Conservation (phyloP, 2,113 vertebrate species). For the Gavia stellata region DNA sequence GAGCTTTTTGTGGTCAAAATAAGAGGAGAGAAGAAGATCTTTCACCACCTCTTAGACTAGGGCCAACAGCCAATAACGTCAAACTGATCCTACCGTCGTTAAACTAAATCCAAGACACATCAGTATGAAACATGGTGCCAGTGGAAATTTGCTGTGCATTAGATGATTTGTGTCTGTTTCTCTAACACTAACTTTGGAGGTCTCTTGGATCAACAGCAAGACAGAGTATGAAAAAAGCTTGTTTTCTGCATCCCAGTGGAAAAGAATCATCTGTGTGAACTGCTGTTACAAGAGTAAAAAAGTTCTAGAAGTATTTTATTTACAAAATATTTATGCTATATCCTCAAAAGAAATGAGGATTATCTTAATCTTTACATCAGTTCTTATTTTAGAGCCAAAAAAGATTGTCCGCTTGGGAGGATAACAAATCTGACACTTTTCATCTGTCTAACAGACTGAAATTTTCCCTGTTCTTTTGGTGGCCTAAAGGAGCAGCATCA, state of each 20-base stretch:
- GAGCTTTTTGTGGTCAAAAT: background rate
- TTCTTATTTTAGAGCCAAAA: slow-evolving; percentile 8
- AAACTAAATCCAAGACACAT: background rate
- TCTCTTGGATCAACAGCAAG: background rate
- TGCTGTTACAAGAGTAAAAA: background rate
- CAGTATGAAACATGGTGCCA: background rate
- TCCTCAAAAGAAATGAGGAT: background rate
- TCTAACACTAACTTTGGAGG: background rate
- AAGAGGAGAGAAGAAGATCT: background rate
- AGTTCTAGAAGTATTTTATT: background rate
- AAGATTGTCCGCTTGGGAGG: background rate
- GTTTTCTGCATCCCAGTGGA: background rate
- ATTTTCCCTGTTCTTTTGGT: background rate
- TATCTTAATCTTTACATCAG: slow-evolving; percentile 12
- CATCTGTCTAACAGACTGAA: background rate
- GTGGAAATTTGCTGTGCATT: background rate
- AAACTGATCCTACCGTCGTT: background rate
- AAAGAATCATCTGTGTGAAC: slow-evolving; percentile 6
- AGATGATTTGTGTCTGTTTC: slow-evolving; percentile 3
- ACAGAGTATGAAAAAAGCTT: background rate
- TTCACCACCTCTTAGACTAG: background rate
- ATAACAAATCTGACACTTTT: background rate
- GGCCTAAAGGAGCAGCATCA: background rate
- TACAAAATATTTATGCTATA: slow-evolving; percentile 26
- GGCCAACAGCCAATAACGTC: background rate